Evolutionary conservation across 1,140 invertebrate species (phyloP).

Genomic region (Bombus waltoni): DNA sequence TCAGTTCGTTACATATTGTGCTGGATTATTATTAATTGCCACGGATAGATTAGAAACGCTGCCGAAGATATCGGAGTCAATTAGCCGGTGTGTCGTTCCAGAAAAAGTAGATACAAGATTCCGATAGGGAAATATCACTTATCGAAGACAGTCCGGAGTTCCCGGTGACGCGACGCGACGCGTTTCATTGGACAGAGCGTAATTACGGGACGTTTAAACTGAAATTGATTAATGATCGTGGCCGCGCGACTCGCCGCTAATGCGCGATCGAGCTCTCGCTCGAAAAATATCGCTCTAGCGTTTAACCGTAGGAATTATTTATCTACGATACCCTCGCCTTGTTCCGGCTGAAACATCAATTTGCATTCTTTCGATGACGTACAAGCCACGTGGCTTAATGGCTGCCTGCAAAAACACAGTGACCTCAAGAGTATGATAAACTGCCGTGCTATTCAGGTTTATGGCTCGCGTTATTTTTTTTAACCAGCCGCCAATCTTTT

Average conservation of each 20-base stretch:
- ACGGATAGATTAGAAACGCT: not conserved
- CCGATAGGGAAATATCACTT: constrained; percentile 9
- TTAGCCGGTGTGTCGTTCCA: constrained; percentile 7
- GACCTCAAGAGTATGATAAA: not conserved
- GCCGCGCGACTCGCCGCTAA: not conserved
- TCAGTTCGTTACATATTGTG: not conserved
- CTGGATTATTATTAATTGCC: constrained; percentile 32
- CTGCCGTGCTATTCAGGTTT: constrained; percentile 9
- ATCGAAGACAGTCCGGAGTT: not conserved
- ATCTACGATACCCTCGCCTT: not conserved
- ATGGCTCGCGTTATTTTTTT: not conserved
- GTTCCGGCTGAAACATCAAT: constrained; percentile 21
- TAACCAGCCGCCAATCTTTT: too few species aligned
- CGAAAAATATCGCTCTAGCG: not conserved
- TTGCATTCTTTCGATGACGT: constrained; percentile 41
- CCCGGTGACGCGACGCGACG: not conserved
- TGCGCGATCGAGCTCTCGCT: not conserved
- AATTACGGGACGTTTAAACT: constrained; percentile 23
- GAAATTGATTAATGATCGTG: constrained; percentile 24
- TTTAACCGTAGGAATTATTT: constrained; percentile 1
- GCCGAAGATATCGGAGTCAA: constrained; percentile 24
- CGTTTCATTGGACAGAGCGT: not conserved
- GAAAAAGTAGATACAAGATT: constrained; percentile 20
- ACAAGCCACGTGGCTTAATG: constrained; percentile 41
- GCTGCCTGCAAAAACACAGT: constrained; percentile 44